phyloP scores from a whole-genome alignment of 2,113 vertebrate genomes.

The Rhabdornis inornatus region DNA sequence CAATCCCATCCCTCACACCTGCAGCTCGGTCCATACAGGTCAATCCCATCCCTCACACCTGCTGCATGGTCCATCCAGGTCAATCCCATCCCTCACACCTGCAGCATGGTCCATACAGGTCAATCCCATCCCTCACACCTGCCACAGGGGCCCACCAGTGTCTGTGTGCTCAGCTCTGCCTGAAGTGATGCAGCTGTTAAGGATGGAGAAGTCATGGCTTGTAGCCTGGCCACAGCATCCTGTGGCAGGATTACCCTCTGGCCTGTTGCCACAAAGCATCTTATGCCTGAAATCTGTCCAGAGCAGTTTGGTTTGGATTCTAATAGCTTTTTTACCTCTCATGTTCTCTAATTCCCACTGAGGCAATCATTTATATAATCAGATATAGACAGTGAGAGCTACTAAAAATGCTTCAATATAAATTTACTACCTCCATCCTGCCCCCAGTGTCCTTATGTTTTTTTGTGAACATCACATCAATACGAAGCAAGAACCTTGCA shows the following conservation, averaged over 20 bases:
- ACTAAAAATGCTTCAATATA: neutral
- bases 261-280: neutral
- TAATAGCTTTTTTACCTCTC: neutral
- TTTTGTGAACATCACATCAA: neutral
- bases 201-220: neutral
- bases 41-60: neutral
- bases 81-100: neutral
- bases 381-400: neutral
- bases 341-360: neutral
- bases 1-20: neutral
- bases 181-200: neutral
- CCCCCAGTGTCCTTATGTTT: neutral
- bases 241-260: neutral
- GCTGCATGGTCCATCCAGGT: neutral
- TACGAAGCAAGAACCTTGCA: neutral
- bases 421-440: neutral
- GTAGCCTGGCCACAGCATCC: neutral
- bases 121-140: neutral
- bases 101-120: fast-evolving
- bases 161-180: neutral
- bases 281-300: neutral
- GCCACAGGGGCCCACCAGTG: fast-evolving
- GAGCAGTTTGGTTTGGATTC: neutral
- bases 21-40: fast-evolving
- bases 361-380: neutral